Evolutionary conservation across 2,888 invertebrate species (phyloP), one percentile per base, ranked within the genome.

Genomic region (Trileptium ribeirensis): DNA sequence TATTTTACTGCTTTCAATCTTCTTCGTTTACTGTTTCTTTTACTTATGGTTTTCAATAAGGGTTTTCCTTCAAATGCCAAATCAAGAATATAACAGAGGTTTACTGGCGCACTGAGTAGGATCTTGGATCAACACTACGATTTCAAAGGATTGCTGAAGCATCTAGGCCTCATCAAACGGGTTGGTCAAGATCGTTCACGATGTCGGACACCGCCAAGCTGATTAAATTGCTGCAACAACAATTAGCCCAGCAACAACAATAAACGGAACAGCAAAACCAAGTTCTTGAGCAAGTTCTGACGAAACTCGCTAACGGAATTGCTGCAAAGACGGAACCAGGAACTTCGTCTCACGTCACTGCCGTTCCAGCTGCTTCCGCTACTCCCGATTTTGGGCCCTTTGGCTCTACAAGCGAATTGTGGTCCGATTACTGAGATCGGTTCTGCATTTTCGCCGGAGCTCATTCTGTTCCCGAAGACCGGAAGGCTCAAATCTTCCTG

Each of bases 61-160:
- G n/a, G n/a, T n/a, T n/a, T n/a, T n/a, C n/a, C n/a, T n/a, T n/a
- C n/a, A n/a, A n/a, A n/a, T n/a, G n/a, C n/a, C n/a, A n/a, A n/a
- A n/a, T n/a, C n/a, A n/a, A n/a, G n/a, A 51, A 51, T 51, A 70
- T n/a, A 70, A 70, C 70, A 70, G 70, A n/a, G 70, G 15, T 70
- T 70, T 70, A 15, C 70, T 70, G 70, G 70, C 70, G 70, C 70
- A 70, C 33, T 70, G 70, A 36, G 70, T 70, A 70, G 70, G 70
- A 70, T 70, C 70, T 70, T 70, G 36, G 8, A 15, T 70, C 70
- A 70, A 70, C 15, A 70, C 70, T 36, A 70, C 70, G 70, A 70
- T n/a, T n/a, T n/a, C n/a, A n/a, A n/a, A n/a, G n/a, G n/a, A n/a
- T n/a, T n/a, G n/a, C n/a, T n/a, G n/a, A n/a, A n/a, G n/a, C n/a